Conservation (phyloP, 2,113 vertebrate species). For the Arvicanthis niloticus region DNA sequence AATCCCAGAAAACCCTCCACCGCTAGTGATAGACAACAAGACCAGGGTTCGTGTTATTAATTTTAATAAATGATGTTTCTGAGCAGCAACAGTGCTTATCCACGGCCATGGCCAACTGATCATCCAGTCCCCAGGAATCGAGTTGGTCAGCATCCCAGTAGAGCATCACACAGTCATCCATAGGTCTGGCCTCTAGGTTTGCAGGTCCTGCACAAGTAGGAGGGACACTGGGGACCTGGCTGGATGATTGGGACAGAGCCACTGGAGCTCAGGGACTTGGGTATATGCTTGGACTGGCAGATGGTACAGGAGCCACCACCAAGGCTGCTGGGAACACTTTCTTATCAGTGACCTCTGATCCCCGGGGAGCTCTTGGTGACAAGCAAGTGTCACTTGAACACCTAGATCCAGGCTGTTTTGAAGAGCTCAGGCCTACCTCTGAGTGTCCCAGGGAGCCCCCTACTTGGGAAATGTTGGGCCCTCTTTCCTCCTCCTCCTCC, state of each 20-base stretch:
- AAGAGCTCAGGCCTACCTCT: neutral
- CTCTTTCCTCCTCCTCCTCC: no score
- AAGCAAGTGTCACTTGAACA: no score
- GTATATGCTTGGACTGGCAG: neutral
- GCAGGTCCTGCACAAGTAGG: no score
- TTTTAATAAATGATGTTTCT: neutral
- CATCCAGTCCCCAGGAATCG: neutral
- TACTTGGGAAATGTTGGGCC: no score
- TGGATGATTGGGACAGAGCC: neutral
- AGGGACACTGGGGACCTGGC: neutral
- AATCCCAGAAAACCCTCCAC: neutral
- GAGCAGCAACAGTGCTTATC: neutral
- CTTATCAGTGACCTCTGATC: neutral
- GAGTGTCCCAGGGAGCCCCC: neutral
- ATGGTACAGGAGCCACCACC: neutral
- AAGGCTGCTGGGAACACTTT: neutral
- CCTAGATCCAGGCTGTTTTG: neutral
- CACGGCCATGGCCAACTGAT: neutral
- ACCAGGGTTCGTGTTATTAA: neutral
- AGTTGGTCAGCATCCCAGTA: neutral
- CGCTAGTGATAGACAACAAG: neutral
- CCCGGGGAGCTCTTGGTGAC: neutral
- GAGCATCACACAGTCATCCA: neutral
- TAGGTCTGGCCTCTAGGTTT: neutral
- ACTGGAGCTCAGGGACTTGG: neutral